Base-by-base conservation (phyloP, 2,888 invertebrate genomes). In the Clivina fossor region DNA sequence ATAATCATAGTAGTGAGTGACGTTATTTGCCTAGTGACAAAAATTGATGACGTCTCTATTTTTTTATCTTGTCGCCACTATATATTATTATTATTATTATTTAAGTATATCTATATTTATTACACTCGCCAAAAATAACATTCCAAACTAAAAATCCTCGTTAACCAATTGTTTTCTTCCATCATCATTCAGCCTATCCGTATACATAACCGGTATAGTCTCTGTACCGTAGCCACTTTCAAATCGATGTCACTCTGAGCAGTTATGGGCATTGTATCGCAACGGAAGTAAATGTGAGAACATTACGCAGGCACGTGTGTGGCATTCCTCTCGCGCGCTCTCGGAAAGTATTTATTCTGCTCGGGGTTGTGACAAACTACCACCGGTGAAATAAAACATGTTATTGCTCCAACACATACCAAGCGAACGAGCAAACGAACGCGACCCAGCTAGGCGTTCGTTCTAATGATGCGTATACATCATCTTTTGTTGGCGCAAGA, bases 401-500 rank as follows among this genome's bases (percentile, higher is more conserved):
- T 38, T 49, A 49, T 49, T 49, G 49, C 49, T 38, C 30, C 30
- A 13, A 13, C n/a, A 9, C 26, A 7, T 26, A 13, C 30, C 13
- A 30, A 11, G 11, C 13, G 30, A 2, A 3, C n/a, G 30, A 11
- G n/a, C n/a, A n/a, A n/a, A n/a, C n/a, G n/a, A 13, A 30, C 30
- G 30, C 30, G 30, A 11, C 4, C 2, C 30, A 30, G 26, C n/a
- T n/a, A 15, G 15, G 40, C 37, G 15, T 5, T 8, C 9, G 33
- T 37, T 51, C 51, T 41, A 43, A 51, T 41, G 51, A 51, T 44
- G 33, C n/a, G 44, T 22, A 44, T 44, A 43, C 38, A 50, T 50
- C 41, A 40, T 50, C 41, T 53, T 53, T 53, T 53, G 53, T 53
- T 32, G 43, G 33, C 13, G 44, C 32, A n/a, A n/a, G 13, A 20